Conservation (phyloP, 2,888 invertebrate species). For the Meteorus cinctellus region DNA sequence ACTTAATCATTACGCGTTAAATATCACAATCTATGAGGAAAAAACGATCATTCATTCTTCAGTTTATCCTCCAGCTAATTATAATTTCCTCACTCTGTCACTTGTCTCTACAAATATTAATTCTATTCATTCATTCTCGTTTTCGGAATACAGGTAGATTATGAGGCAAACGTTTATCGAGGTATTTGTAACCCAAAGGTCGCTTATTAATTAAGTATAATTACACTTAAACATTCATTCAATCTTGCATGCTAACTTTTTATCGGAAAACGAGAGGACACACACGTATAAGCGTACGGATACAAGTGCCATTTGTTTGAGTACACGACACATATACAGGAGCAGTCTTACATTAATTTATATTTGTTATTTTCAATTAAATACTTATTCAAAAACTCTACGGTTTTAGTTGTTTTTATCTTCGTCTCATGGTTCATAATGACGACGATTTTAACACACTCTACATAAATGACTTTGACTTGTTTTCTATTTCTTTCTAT, state of each 20-base stretch:
- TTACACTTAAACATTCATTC: slow-evolving; percentile 38
- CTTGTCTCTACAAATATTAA: slow-evolving; percentile 19
- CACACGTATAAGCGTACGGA: slow-evolving; percentile 42
- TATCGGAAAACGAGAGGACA: slow-evolving; percentile 17
- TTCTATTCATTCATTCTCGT: slow-evolving; percentile 36
- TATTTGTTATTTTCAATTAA: not conserved
- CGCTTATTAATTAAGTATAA: slow-evolving; percentile 40
- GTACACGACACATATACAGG: slow-evolving; percentile 49
- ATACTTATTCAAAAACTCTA: not conserved
- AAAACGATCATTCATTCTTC: slow-evolving; percentile 44
- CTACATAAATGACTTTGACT: no score
- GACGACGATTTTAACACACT: not conserved
- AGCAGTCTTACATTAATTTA: slow-evolving; percentile 54
- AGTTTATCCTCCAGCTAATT: slow-evolving; percentile 12
- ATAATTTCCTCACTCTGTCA: slow-evolving; percentile 6
- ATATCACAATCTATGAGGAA: slow-evolving; percentile 70
- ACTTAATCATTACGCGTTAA: slow-evolving; percentile 59
- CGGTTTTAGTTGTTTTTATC: not conserved
- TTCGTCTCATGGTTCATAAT: not conserved
- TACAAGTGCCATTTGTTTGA: slow-evolving; percentile 35
- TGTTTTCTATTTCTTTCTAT: no score
- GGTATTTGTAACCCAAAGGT: slow-evolving; percentile 55
- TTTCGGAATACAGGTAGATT: slow-evolving; percentile 48
- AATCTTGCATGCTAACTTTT: slow-evolving; percentile 13
- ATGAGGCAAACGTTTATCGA: slow-evolving; percentile 54